phyloP scores from a whole-genome alignment of 2,888 invertebrate species.

The Candidula unifasciata region DNA sequence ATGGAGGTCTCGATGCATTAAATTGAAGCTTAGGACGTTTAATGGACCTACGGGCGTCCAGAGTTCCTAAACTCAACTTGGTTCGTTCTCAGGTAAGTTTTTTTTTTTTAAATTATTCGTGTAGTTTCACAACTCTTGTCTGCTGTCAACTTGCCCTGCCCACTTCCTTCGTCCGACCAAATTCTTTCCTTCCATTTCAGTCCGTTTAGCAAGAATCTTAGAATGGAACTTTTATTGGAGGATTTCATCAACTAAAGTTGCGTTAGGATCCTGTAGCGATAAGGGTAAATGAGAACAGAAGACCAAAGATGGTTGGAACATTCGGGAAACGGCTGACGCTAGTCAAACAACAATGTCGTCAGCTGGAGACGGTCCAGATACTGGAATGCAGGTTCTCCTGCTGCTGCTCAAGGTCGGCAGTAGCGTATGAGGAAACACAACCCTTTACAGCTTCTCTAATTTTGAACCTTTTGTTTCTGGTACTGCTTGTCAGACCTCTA shows the following conservation, averaged over 20 bases:
- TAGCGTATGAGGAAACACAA: too few species aligned
- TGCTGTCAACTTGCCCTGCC: background rate
- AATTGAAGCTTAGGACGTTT: constrained; percentile 58
- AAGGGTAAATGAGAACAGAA: too few species aligned
- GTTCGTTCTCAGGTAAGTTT: constrained; percentile 66
- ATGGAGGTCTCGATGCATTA: constrained; percentile 61
- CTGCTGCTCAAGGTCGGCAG: too few species aligned
- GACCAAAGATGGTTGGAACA: too few species aligned
- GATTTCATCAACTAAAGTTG: background rate
- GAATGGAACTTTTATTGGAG: background rate
- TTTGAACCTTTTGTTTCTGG: too few species aligned
- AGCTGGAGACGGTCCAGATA: too few species aligned
- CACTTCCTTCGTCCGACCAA: background rate
- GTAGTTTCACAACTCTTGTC: background rate
- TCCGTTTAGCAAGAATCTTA: background rate
- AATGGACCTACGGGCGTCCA: constrained; percentile 70
- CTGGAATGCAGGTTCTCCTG: too few species aligned
- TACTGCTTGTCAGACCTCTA: too few species aligned
- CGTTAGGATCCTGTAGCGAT: background rate
- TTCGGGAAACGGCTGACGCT: too few species aligned
- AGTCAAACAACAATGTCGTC: too few species aligned
- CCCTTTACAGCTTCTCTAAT: too few species aligned
- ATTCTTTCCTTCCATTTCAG: background rate
- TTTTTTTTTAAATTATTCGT: background rate
- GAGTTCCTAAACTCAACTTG: constrained; percentile 68